A percentile compares a stretch with the other conserved stretches of the same genome.
These are phyloP conservation scores for Cydia strobilella DNA, from an alignment of 1,140 invertebrate genomes.

Conservation along the genomic window DNA sequence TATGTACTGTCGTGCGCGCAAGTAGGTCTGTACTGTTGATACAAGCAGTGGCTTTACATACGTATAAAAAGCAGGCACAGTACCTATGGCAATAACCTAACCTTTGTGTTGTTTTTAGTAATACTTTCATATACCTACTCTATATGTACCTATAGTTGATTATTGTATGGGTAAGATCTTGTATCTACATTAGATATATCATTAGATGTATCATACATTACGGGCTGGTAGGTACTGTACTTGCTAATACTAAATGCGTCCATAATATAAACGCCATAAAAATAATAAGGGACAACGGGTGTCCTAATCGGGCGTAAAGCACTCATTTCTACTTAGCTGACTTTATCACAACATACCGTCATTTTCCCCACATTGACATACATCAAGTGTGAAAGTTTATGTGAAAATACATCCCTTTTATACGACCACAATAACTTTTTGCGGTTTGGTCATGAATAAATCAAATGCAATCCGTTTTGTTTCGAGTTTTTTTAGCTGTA, in stretches of 20 bases:
- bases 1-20: background rate
- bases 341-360: background rate
- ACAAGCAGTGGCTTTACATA: no score
- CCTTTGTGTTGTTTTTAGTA: no score
- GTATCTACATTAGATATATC: no score
- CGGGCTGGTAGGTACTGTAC: background rate
- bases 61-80: no score
- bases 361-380: slow-evolving; percentile 2
- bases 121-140: no score
- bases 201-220: no score
- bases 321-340: background rate
- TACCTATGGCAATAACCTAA: no score
- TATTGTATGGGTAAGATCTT: no score
- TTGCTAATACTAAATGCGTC: background rate
- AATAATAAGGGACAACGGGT: background rate
- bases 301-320: background rate
- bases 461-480: slow-evolving; percentile 3
- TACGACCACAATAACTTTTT: slow-evolving; percentile 4
- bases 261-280: no score
- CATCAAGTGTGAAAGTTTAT: background rate
- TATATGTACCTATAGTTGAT: no score
- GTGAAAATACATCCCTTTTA: background rate
- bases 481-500: background rate
- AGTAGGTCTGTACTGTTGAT: background rate
- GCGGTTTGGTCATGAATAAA: background rate